Percentiles rank a stretch among this genome's conserved stretches.
These are phyloP conservation scores for Mobula birostris DNA, from an alignment of 2,113 vertebrate species.

Conservation along the genomic window DNA sequence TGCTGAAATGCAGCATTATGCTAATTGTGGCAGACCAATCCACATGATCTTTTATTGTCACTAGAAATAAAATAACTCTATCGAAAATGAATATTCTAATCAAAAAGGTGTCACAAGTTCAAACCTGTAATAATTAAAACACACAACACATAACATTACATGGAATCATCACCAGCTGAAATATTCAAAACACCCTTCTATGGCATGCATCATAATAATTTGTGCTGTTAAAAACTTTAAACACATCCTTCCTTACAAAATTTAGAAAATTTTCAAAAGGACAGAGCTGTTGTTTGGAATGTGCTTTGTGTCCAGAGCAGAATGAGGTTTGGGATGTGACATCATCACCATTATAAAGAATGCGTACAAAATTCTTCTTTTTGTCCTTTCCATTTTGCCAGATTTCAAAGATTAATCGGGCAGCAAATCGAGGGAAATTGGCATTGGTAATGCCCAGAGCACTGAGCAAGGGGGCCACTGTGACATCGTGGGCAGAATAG, in stretches of 20 bases:
- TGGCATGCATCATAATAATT: constrained; percentile 84
- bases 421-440: constrained; percentile 84
- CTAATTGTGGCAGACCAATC: background rate
- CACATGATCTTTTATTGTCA: constrained; percentile 19
- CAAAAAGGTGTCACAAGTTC: background rate
- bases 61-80: constrained; percentile 12
- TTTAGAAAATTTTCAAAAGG: constrained; percentile 78
- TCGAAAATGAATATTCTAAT: background rate
- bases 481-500: constrained; percentile 89
- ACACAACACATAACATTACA: constrained; percentile 1
- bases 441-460: constrained; percentile 80
- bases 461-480: constrained; percentile 83
- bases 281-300: constrained; percentile 69
- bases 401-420: constrained; percentile 87
- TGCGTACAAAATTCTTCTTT: constrained; percentile 63
- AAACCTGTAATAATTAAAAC: background rate
- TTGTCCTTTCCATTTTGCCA: constrained; percentile 73
- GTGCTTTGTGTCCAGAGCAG: constrained; percentile 67
- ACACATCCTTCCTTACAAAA: constrained; percentile 85
- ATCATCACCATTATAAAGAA: constrained; percentile 87
- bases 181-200: constrained; percentile 48
- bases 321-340: constrained; percentile 87
- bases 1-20: background rate
- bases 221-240: constrained; percentile 70
- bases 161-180: background rate